phyloP scores from a whole-genome alignment of 64 coral and sea anemone genomes.

The Orbicella faveolata region DNA sequence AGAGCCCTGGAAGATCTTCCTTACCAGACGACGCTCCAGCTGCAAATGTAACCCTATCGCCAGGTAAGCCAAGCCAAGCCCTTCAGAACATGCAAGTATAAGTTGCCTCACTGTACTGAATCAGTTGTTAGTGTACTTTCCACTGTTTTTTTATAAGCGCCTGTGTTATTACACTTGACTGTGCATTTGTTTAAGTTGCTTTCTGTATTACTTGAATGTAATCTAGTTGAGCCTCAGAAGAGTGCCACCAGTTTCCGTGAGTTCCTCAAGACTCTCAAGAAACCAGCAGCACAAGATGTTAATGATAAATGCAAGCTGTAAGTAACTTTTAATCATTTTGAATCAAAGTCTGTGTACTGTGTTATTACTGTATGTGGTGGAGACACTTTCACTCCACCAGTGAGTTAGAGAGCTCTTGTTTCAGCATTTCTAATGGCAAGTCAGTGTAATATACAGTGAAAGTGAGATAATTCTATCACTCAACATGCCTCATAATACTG shows the following conservation, averaged over 20 bases:
- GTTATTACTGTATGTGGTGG: too few relatives aligned
- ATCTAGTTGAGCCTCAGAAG: conserved; percentile 26
- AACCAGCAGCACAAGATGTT: conserved; percentile 95
- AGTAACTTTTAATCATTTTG: conserved; percentile 11
- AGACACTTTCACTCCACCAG: too few relatives aligned
- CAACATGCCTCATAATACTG: too few relatives aligned
- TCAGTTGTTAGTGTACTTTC: too few relatives aligned
- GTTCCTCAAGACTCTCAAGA: conserved; percentile 87
- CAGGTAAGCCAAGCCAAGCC: conserved; percentile 21
- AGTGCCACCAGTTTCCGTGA: conserved; percentile 64
- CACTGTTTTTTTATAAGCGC: too few relatives aligned
- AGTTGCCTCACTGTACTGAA: background rate
- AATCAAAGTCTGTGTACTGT: too few relatives aligned
- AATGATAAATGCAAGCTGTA: conserved; percentile 89
- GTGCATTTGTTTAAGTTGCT: background rate
- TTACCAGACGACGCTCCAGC: conserved; percentile 44
- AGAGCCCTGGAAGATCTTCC: conserved; percentile 36
- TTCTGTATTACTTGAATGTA: background rate
- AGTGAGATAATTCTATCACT: too few relatives aligned
- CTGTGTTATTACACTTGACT: background rate
- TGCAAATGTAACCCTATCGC: conserved; percentile 10
- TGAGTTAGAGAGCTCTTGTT: too few relatives aligned
- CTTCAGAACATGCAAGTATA: background rate
- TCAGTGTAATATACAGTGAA: too few relatives aligned
- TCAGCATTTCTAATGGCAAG: too few relatives aligned